phyloP scores from a whole-genome alignment of 1,140 invertebrate species.

The Tyrophagus putrescentiae region DNA sequence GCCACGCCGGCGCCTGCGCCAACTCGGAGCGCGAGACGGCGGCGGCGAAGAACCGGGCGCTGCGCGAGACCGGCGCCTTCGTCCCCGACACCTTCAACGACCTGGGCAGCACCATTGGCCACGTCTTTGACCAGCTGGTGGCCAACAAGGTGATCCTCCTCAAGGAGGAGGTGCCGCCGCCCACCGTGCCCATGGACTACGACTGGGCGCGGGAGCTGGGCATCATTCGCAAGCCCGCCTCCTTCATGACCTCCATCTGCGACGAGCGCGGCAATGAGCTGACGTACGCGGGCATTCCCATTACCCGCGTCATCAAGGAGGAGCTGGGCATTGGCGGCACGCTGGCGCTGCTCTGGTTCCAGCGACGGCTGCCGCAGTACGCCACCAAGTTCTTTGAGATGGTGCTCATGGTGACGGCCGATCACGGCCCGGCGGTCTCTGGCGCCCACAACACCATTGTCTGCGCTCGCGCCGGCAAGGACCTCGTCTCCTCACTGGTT shows the following conservation, averaged over 20 bases:
- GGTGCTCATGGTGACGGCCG: constrained; percentile 96
- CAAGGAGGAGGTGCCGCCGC: constrained; percentile 79
- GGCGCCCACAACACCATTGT: constrained; percentile 99
- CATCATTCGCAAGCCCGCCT: constrained; percentile 92
- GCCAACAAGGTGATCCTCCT: constrained; percentile 65
- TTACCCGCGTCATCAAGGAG: constrained; percentile 62
- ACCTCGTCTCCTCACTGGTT: constrained; percentile 87
- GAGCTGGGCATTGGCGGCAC: constrained; percentile 89
- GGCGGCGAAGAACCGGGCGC: constrained; percentile 70
- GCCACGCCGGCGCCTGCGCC: constrained; percentile 94
- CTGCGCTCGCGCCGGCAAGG: constrained; percentile 94
- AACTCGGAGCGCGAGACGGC: constrained; percentile 91
- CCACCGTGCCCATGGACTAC: constrained; percentile 98
- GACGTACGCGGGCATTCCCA: constrained; percentile 94
- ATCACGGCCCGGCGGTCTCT: constrained; percentile 96
- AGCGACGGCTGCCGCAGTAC: constrained; percentile 77
- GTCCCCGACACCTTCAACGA: constrained; percentile 89
- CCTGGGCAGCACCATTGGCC: constrained; percentile 62
- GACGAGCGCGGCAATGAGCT: constrained; percentile 97
- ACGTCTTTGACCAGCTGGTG: constrained; percentile 61
- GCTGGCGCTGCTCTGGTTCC: constrained; percentile 94
- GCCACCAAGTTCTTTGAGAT: constrained; percentile 98
- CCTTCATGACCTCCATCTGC: constrained; percentile 98
- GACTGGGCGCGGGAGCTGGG: constrained; percentile 96
- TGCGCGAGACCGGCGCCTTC: constrained; percentile 63